Evolutionary conservation across 1,140 invertebrate genomes (phyloP).

Genomic region (Drosophila virilis): DNA sequence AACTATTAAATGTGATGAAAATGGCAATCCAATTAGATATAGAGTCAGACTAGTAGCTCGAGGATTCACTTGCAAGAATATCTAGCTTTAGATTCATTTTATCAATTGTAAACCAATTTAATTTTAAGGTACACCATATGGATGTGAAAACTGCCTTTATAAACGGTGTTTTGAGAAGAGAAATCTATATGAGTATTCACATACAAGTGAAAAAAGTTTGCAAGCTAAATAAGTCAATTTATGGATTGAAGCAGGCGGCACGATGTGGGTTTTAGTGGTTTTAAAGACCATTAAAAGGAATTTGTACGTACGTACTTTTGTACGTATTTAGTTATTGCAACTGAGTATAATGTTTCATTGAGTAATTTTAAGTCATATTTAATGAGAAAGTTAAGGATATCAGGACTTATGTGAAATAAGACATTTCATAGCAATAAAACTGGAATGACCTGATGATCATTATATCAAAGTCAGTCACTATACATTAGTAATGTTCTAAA

Average conservation of each 20-base stretch:
- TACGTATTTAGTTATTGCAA: too few relatives aligned
- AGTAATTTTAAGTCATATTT: too few relatives aligned
- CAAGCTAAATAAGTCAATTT: conserved; percentile 78
- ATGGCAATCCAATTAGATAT: too few relatives aligned
- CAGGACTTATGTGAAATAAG: too few relatives aligned
- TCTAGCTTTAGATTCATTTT: background rate
- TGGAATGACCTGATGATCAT: too few relatives aligned
- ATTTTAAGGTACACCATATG: background rate
- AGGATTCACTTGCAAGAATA: background rate
- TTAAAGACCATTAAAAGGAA: conserved; percentile 55
- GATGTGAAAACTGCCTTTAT: conserved; percentile 3
- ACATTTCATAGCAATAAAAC: too few relatives aligned
- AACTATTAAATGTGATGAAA: too few relatives aligned
- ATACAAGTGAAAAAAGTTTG: background rate
- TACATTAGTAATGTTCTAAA: too few relatives aligned
- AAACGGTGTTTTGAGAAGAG: background rate
- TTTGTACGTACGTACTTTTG: conserved; percentile 32
- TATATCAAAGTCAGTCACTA: too few relatives aligned
- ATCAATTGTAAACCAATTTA: background rate
- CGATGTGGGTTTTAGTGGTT: conserved; percentile 30
- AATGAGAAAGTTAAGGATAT: too few relatives aligned
- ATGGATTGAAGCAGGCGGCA: conserved; percentile 84
- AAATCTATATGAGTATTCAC: background rate
- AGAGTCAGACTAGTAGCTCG: too few relatives aligned
- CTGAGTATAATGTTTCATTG: too few relatives aligned